Conservation (phyloP, 2,113 vertebrate species). For the Shinisaurus crocodilurus region DNA sequence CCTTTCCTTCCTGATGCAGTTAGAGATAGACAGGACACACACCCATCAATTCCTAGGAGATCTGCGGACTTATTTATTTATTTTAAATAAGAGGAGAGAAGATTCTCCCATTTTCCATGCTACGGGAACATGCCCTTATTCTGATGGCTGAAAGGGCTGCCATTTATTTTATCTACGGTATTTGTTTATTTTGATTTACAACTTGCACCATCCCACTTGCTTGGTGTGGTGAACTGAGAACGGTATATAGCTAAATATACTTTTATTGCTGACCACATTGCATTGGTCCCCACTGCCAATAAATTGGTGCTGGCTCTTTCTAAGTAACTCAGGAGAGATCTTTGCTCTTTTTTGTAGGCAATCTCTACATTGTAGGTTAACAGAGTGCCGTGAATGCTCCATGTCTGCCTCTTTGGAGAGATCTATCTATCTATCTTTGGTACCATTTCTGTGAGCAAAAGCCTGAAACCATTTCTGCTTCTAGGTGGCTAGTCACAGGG, state of each 20-base stretch:
- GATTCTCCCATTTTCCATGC: slow-evolving; percentile 8
- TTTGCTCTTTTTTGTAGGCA: slow-evolving; percentile 66
- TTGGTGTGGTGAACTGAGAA: not conserved
- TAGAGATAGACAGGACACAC: not conserved
- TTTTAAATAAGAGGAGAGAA: not conserved
- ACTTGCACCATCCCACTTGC: not conserved
- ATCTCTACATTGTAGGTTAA: slow-evolving; percentile 58
- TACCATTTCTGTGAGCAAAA: rapidly evolving
- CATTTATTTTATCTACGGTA: not conserved
- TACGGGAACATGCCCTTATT: slow-evolving; percentile 49
- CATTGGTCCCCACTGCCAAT: slow-evolving; percentile 42
- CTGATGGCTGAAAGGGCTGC: slow-evolving; percentile 53
- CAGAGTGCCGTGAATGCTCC: slow-evolving; percentile 6
- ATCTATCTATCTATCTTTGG: slow-evolving; percentile 6
- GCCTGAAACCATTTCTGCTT: slow-evolving; percentile 31
- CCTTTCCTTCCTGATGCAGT: not conserved
- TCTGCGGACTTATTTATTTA: not conserved
- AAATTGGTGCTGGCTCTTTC: slow-evolving; percentile 44
- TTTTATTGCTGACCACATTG: slow-evolving; percentile 26
- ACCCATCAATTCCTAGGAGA: not conserved
- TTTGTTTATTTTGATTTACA: slow-evolving; percentile 10
- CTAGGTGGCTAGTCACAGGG: slow-evolving; percentile 13
- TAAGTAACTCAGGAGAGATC: slow-evolving; percentile 48
- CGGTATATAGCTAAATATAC: not conserved
- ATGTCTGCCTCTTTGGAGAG: not conserved